A percentile compares a stretch with the other conserved stretches of the same genome.
Conservation (phyloP, 1,140 invertebrate genomes). For the Drosophila azteca region DNA sequence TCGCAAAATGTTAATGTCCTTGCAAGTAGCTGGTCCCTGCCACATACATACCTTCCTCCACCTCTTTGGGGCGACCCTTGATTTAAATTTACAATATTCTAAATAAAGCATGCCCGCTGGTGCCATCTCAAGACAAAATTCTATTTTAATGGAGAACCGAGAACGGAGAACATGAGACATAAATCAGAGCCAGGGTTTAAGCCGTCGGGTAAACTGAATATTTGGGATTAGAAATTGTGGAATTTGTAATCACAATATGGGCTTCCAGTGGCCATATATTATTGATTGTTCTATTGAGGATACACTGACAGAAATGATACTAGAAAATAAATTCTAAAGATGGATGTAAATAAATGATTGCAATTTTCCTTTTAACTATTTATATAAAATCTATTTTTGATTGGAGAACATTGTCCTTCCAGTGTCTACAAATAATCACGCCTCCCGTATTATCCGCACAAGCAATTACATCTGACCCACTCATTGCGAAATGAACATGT, state of each 20-base stretch:
- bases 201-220: neutral
- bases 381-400: too few species aligned
- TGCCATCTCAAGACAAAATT: neutral
- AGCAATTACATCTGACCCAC: conserved; percentile 49
- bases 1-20: conserved; percentile 15
- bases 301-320: too few species aligned
- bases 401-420: too few species aligned
- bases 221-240: conserved; percentile 24
- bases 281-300: conserved; percentile 25
- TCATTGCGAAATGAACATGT: conserved; percentile 41
- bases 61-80: neutral
- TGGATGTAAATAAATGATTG: too few species aligned
- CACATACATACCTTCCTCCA: neutral
- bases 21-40: conserved; percentile 5
- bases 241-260: conserved; percentile 19
- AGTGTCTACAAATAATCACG: too few species aligned
- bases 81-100: conserved; percentile 41
- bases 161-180: neutral
- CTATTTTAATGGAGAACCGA: conserved; percentile 5
- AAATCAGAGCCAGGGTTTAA: conserved; percentile 3
- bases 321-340: too few species aligned
- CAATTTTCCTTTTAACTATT: too few species aligned
- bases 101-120: conserved; percentile 8
- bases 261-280: conserved; percentile 22
- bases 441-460: conserved; percentile 16